Evolutionary conservation across 2,797 vertebrate species (phyloP).

Genomic region (Chrysocyon brachyurus): DNA sequence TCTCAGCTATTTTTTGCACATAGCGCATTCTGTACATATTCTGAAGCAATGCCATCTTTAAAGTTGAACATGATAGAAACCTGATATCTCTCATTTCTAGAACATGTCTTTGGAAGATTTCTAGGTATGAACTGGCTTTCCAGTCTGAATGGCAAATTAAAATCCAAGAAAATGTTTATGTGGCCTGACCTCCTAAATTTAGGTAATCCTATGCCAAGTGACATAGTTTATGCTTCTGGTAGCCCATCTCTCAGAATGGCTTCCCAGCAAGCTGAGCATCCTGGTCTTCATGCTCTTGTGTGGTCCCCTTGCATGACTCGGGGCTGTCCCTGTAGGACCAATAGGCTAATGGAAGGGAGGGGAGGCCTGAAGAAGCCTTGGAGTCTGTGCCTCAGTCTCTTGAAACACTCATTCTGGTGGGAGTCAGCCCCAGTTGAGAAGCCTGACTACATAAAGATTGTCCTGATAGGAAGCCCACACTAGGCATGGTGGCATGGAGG

Average conservation of each 20-base stretch:
- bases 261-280: neutral
- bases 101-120: neutral
- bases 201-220: neutral
- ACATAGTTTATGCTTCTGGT: neutral
- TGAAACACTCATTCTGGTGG: neutral
- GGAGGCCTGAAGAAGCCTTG: neutral
- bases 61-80: neutral
- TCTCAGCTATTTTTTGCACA: neutral
- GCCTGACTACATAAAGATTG: neutral
- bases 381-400: neutral
- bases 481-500: neutral
- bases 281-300: neutral
- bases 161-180: neutral
- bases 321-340: neutral
- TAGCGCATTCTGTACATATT: neutral
- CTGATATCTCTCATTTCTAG: neutral
- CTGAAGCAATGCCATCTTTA: neutral
- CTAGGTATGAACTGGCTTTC: neutral
- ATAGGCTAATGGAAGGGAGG: neutral
- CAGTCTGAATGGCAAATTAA: neutral
- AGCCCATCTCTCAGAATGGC: neutral
- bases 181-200: neutral
- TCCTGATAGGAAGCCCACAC: neutral
- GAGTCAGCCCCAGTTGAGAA: neutral
- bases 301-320: neutral